Conservation (phyloP, 2,888 invertebrate genomes). For the Ceraclea dissimilis region DNA sequence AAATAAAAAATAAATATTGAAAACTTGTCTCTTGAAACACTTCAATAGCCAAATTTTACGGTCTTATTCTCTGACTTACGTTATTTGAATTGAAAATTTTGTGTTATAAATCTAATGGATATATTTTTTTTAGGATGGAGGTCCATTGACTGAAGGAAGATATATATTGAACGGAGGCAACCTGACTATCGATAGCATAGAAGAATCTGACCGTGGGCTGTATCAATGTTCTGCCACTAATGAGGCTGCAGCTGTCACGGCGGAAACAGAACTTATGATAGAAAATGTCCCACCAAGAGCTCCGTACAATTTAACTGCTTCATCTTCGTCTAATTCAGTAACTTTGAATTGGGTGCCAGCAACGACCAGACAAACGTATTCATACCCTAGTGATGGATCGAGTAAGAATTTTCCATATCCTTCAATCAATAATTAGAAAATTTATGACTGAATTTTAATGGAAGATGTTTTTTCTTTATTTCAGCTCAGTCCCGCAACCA, state of each 20-base stretch:
- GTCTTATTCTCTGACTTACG: too few relatives aligned
- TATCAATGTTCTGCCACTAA: conserved; percentile 80
- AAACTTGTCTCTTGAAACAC: too few relatives aligned
- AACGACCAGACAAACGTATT: conserved; percentile 28
- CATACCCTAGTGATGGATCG: conserved; percentile 19
- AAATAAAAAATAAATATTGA: too few relatives aligned
- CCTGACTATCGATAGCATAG: conserved; percentile 73
- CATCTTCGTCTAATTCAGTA: conserved; percentile 61
- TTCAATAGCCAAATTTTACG: too few relatives aligned
- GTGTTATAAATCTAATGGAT: too few relatives aligned
- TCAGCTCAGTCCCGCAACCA: conserved; percentile 51
- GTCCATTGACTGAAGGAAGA: conserved; percentile 59
- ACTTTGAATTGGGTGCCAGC: conserved; percentile 76
- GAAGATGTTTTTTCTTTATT: too few relatives aligned
- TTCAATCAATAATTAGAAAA: too few relatives aligned
- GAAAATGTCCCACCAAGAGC: conserved; percentile 86
- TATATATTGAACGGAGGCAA: conserved; percentile 64
- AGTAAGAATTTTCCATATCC: conserved; percentile 5
- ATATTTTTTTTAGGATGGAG: conserved; percentile 45
- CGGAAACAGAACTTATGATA: conserved; percentile 73
- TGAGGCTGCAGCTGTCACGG: conserved; percentile 77
- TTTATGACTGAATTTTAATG: too few relatives aligned
- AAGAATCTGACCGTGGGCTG: conserved; percentile 80
- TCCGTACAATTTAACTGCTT: conserved; percentile 78
- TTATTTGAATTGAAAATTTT: too few relatives aligned